Percentiles rank a stretch among this genome's conserved stretches.
Conservation (phyloP, 2,888 invertebrate species). For the Lochmaea capreae region DNA sequence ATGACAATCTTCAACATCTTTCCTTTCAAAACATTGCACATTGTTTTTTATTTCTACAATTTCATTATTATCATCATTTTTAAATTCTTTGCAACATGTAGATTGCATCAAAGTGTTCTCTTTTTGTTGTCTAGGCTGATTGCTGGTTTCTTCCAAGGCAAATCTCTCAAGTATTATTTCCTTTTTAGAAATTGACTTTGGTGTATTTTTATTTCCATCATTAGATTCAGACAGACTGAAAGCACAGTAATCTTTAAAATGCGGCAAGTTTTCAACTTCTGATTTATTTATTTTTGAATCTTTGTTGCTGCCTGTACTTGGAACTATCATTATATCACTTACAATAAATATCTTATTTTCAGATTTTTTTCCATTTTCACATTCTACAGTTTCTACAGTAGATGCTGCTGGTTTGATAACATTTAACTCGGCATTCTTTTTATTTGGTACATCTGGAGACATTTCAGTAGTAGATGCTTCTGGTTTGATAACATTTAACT, state of each 20-base stretch:
- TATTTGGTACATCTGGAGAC: neutral
- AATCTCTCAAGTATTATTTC: slow-evolving; percentile 8
- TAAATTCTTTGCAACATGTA: neutral
- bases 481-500: too few relatives aligned
- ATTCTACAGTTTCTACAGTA: neutral
- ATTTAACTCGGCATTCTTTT: too few relatives aligned
- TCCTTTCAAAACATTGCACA: neutral
- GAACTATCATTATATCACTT: slow-evolving; percentile 11
- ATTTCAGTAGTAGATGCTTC: too few relatives aligned
- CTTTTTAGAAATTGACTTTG: slow-evolving; percentile 14
- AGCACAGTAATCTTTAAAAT: neutral
- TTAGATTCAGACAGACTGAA: neutral
- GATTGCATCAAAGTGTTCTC: neutral
- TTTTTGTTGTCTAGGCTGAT: neutral
- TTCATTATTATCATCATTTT: neutral
- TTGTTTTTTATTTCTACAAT: neutral
- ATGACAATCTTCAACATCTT: neutral
- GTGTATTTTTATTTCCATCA: neutral
- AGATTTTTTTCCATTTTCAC: neutral
- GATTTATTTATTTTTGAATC: neutral
- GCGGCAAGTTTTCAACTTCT: neutral
- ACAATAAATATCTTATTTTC: slow-evolving; percentile 16
- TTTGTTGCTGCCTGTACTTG: neutral
- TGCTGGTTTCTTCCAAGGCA: slow-evolving; percentile 5
- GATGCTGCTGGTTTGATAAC: too few relatives aligned